Evolutionary conservation across 2,113 vertebrate species (phyloP).

Genomic region (Steatornis caripensis): DNA sequence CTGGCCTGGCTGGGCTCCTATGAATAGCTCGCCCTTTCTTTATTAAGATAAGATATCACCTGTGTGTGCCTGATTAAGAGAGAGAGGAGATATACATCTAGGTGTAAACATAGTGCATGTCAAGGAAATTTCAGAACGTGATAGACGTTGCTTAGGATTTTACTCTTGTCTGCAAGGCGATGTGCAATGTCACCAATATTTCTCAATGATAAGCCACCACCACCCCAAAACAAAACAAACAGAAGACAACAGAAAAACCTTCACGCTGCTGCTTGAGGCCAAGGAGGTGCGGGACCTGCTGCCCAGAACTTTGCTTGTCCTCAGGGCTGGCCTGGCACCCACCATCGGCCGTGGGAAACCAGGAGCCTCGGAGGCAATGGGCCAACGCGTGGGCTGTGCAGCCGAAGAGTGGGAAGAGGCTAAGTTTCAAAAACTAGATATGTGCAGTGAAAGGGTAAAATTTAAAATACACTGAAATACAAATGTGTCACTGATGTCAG

Average conservation of each 20-base stretch:
- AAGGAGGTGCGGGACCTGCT: not conserved
- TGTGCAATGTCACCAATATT: fast-evolving
- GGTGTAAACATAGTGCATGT: not conserved
- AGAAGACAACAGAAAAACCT: not conserved
- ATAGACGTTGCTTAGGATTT: not conserved
- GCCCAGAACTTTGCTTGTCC: not conserved
- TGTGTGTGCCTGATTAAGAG: not conserved
- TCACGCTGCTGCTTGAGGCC: not conserved
- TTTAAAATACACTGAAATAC: not conserved
- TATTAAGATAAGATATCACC: not conserved
- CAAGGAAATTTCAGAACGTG: not conserved
- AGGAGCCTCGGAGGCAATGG: not conserved
- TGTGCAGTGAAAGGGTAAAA: not conserved
- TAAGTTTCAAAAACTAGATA: not conserved
- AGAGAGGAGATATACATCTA: not conserved
- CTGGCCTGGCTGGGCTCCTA: conserved; percentile 56
- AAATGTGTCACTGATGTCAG: not conserved
- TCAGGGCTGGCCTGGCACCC: not conserved
- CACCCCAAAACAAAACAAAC: not conserved
- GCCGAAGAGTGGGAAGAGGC: not conserved
- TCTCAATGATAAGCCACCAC: not conserved
- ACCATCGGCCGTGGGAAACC: fast-evolving
- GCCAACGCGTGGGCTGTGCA: fast-evolving
- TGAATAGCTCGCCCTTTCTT: conserved; percentile 59
- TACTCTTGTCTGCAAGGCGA: not conserved